These are phyloP conservation scores for Mechanitis messenoides DNA, from an alignment of 2,888 invertebrate species.

Conservation along the genomic window DNA sequence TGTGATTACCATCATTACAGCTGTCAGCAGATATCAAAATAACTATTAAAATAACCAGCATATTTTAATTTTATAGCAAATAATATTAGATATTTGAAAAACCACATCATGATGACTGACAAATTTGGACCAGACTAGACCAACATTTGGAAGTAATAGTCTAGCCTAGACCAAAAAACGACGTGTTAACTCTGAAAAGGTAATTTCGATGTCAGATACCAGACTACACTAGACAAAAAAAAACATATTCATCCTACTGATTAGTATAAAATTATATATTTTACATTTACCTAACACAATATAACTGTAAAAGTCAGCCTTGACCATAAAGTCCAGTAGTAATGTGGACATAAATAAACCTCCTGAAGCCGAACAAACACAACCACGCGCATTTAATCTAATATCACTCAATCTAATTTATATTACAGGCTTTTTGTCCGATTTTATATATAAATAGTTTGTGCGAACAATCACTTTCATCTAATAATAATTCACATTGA, in stretches of 20 bases:
- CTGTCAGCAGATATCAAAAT: constrained; percentile 10
- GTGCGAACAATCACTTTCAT: neutral
- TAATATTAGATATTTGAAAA: no score
- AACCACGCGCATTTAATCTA: constrained; percentile 21
- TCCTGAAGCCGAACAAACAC: constrained; percentile 25
- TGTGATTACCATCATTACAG: constrained; percentile 13
- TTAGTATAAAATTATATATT: no score
- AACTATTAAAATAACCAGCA: constrained; percentile 1
- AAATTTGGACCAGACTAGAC: no score
- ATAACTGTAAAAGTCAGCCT: constrained; percentile 7
- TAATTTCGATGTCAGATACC: no score
- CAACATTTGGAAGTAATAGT: no score
- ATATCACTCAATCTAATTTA: constrained; percentile 24
- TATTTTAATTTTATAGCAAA: no score
- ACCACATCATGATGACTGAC: no score
- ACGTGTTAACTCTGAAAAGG: no score
- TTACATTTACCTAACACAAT: neutral
- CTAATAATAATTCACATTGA: constrained; percentile 20
- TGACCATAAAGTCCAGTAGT: constrained; percentile 17
- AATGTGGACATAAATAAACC: constrained; percentile 10
- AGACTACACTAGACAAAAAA: no score
- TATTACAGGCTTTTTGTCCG: constrained; percentile 5
- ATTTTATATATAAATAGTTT: constrained; percentile 4
- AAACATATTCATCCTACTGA: no score
- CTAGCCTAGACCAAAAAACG: no score